Evolutionary conservation across 2,113 vertebrate species (phyloP).

Genomic region (Thalassarche chlororhynchos): DNA sequence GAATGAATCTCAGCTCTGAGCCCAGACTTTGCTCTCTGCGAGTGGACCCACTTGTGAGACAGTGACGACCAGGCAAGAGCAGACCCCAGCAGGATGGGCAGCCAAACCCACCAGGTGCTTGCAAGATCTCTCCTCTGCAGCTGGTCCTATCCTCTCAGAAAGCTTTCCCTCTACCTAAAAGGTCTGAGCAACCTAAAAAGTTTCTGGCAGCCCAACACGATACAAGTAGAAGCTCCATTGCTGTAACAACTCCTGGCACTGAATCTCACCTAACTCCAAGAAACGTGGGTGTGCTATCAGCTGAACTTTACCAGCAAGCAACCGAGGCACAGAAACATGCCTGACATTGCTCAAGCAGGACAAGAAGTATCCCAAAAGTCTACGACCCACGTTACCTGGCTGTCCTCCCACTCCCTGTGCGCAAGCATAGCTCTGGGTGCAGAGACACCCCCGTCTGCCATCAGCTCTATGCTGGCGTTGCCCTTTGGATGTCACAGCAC

Average conservation of each 20-base stretch:
- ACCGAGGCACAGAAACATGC: neutral
- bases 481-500: neutral
- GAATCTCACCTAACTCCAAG: neutral
- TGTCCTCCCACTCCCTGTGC: neutral
- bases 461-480: fast-evolving
- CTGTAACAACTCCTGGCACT: neutral
- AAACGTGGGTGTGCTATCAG: neutral
- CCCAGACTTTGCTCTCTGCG: neutral
- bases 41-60: fast-evolving
- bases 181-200: neutral
- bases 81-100: neutral
- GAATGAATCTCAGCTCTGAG: neutral
- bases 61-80: neutral
- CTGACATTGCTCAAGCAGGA: neutral
- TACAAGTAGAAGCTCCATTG: neutral
- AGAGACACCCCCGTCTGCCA: neutral
- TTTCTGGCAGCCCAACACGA: neutral
- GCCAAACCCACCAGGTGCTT: neutral
- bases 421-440: neutral
- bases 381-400: no score
- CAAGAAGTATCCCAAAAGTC: neutral
- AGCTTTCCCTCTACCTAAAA: neutral
- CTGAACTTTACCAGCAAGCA: neutral
- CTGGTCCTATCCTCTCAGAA: neutral
- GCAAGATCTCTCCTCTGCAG: neutral